Base-by-base conservation (phyloP, 2,888 invertebrate species). In the Sminthurinus aureus region DNA sequence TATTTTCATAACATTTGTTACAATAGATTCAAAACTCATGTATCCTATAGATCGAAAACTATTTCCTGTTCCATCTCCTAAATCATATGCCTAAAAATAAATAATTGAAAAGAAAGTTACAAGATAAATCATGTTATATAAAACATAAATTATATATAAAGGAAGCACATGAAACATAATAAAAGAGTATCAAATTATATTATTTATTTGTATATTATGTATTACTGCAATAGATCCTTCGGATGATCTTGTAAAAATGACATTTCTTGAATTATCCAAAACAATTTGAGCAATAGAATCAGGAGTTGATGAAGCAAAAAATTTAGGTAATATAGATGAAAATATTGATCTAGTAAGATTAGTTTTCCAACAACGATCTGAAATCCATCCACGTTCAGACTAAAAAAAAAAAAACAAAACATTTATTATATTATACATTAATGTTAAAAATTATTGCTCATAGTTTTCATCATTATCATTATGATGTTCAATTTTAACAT, bases 361-460 rank as follows among this genome's bases (percentile, higher is more conserved):
- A 0, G 98, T 93, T 92, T 98, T 98, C 90, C 95, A 95, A 90
- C 97, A 98, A 87, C 97, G 95, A 90, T 96, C 96, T 24, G 97
- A 96, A 91, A 98, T 97, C 98, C 98, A 98, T 86, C 96, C 96
- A 87, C 91, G 91, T 84, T 89, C 89, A 26, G 90, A 89, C 89
- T 91, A 89, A 83, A 91, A 91, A 64, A 89, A 89, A 50, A 91
- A 89, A 66, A 18, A 66, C 20, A 66, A 15, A 58, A 58, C 9
- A 15, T n/a, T 66, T n/a, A 66, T 66, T 11, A 18, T 66, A n/a
- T n/a, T n/a, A n/a, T n/a, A n/a, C n/a, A n/a, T n/a, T n/a, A n/a
- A n/a, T n/a, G n/a, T n/a, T n/a, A n/a, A n/a, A n/a, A n/a, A n/a
- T n/a, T n/a, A n/a, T n/a, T n/a, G n/a, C n/a, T n/a, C n/a, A n/a